Evolutionary conservation across 2,113 vertebrate species (phyloP), one percentile per base, ranked within the genome.

Genomic region (Pogona vitticeps): DNA sequence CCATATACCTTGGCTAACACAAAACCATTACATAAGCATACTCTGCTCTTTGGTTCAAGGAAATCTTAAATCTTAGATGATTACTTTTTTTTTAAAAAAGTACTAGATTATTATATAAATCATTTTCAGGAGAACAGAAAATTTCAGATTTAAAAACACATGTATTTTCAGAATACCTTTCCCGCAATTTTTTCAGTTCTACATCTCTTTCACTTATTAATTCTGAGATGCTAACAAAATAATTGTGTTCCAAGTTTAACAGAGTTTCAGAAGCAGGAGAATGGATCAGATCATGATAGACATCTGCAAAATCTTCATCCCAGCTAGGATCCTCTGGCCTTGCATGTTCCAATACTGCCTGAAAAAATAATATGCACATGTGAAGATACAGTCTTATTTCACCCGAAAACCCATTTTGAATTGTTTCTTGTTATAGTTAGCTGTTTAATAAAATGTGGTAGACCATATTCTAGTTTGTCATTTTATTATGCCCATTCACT

Each of bases 231-330:
- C 98, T 99, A 85, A 99, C 98, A 89, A 98, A 99, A 92, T 99
- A 99, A 95, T 98, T 99, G 95, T 99, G 98, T 91, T 99, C 99
- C 94, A 99, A 95, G 94, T 99, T 99, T 59, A 99, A 96, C 0
- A 99, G 97, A 0, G 98, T 99, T 90, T 99, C 99, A 17, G 99
- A 99, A 90, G 98, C 98, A 0, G 99, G 97, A 56, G 99, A 99
- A 93, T 99, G 99, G 91, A 99, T 99, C n/a, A 99, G 94, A 85
- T 99, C 98, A 71, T 98, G 99, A 94, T 99, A 99, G 76, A 99
- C 98, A 73, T 98, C 97, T 0, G 98, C 99, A 95, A 99, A 99
- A 91, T 99, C 99, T 95, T 99, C 99, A 86, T 99, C 98, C 98
- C 99, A 98, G 93, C 97, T 98, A 76, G 98, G 96, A 87, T 99